Evolutionary conservation across 37 sponge, comb jelly and placozoan genomes (phyloP).

Genomic region (Ianthella basta): DNA sequence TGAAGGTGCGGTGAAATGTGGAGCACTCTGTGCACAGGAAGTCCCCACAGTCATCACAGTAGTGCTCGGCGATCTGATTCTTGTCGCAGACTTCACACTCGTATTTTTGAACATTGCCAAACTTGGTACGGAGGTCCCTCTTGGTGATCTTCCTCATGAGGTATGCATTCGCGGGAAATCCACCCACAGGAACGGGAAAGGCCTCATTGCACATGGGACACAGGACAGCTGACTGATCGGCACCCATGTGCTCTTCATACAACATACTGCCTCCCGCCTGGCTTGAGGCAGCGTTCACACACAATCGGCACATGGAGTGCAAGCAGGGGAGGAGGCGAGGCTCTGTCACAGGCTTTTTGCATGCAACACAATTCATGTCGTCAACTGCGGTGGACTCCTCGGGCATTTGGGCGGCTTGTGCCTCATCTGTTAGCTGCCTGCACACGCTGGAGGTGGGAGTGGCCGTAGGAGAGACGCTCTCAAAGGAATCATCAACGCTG

Average conservation of each 20-base stretch:
- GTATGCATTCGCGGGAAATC: background rate
- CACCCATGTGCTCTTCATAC: background rate
- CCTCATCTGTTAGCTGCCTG: background rate
- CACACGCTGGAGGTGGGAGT: background rate
- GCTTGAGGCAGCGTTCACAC: background rate
- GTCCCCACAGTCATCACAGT: slow-evolving; percentile 14
- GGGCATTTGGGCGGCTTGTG: background rate
- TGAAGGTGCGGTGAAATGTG: slow-evolving; percentile 12
- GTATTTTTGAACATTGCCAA: background rate
- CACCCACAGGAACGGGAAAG: background rate
- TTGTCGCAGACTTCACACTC: slow-evolving; percentile 23
- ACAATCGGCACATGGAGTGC: slow-evolving; percentile 2
- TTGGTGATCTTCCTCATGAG: slow-evolving; percentile 2
- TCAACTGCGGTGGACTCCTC: no score
- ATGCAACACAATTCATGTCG: background rate
- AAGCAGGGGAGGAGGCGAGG: slow-evolving; percentile 10
- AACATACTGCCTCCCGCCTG: background rate
- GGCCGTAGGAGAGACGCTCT: background rate
- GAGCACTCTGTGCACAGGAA: slow-evolving; percentile 12
- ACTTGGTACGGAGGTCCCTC: background rate
- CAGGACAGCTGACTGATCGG: slow-evolving; percentile 3
- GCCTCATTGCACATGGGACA: slow-evolving; percentile 21
- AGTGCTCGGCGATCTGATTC: background rate
- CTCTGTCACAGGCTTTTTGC: background rate
- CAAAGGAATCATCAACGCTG: background rate